phyloP scores from a whole-genome alignment of 2,113 vertebrate genomes.

The Salvelinus alpinus region DNA sequence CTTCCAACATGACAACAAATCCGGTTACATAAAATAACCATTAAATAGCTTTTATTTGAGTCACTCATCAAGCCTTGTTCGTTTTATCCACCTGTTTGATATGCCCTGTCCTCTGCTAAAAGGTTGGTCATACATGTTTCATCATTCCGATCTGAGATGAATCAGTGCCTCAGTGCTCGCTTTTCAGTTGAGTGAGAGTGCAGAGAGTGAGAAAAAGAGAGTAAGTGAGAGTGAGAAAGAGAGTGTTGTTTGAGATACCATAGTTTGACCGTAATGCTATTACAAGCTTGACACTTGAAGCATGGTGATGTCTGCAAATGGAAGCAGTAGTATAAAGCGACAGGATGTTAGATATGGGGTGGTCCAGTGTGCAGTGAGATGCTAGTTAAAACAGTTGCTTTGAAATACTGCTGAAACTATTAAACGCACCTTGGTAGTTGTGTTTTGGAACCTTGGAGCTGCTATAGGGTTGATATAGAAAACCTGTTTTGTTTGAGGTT shows the following conservation, averaged over 20 bases:
- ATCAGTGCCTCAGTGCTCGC: not conserved
- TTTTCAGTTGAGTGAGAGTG: not conserved
- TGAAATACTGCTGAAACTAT: conserved; percentile 34
- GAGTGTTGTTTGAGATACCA: not conserved
- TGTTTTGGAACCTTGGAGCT: conserved; percentile 57
- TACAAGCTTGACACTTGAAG: not conserved
- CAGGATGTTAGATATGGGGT: conserved; percentile 2
- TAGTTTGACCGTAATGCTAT: no score
- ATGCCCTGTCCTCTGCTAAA: not conserved
- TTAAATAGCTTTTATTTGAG: conserved; percentile 7
- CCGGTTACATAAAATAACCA: conserved; percentile 14
- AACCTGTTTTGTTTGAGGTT: conserved; percentile 61
- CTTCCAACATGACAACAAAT: conserved; percentile 1
- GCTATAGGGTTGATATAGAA: conserved; percentile 64
- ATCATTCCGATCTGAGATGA: not conserved
- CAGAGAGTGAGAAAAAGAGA: not conserved
- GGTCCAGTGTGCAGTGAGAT: conserved; percentile 25
- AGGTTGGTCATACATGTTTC: not conserved
- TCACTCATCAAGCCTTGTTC: not conserved
- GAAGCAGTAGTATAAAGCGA: not conserved
- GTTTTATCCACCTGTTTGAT: conserved; percentile 9
- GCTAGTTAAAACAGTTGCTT: conserved; percentile 22
- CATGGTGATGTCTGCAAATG: conserved; percentile 5
- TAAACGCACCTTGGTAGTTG: conserved; percentile 56
- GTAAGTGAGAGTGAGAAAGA: not conserved